phyloP scores from a whole-genome alignment of 1,140 invertebrate species.

The Drosophila ambigua region DNA sequence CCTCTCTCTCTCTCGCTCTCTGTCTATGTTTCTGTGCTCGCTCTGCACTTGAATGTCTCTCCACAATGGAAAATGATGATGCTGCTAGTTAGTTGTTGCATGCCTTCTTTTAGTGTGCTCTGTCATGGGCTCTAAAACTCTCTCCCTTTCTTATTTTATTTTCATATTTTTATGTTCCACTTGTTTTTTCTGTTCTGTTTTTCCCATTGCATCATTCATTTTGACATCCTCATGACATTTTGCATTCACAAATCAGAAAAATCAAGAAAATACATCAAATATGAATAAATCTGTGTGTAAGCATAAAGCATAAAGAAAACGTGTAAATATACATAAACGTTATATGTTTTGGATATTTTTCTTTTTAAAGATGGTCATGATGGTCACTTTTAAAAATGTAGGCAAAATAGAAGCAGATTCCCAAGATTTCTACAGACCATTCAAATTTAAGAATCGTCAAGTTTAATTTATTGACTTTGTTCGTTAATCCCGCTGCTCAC shows the following conservation, averaged over 20 bases:
- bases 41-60: background rate
- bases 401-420: background rate
- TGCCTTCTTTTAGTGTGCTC: slow-evolving; percentile 32
- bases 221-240: slow-evolving; percentile 43
- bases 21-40: slow-evolving; percentile 11
- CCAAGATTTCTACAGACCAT: background rate
- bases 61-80: slow-evolving; percentile 18
- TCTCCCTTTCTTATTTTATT: slow-evolving; percentile 5
- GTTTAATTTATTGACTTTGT: no score
- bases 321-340: slow-evolving; percentile 68
- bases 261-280: slow-evolving; percentile 29
- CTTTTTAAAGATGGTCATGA: background rate
- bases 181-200: slow-evolving; percentile 16
- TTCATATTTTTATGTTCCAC: slow-evolving; percentile 16
- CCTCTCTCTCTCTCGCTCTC: slow-evolving; percentile 1
- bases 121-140: slow-evolving; percentile 2
- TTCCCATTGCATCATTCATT: slow-evolving; percentile 46
- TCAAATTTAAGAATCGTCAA: no score
- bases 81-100: slow-evolving; percentile 37
- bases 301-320: slow-evolving; percentile 49
- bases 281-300: slow-evolving; percentile 35
- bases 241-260: slow-evolving; percentile 49
- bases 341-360: background rate
- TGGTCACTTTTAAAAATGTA: no score
- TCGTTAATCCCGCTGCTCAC: background rate